Percentiles rank a stretch among this genome's conserved stretches.
phyloP scores from a whole-genome alignment of 2,113 vertebrate species.

The Felis catus region F.catus_Fca126_mat1.0 CM031421.1:671001-671500 shows the following conservation, averaged over 20 bases:
- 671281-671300: constrained; percentile 93
- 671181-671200: constrained; percentile 91
- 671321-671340: constrained; percentile 92
- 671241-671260: constrained; percentile 90
- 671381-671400: neutral
- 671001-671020: constrained; percentile 72
- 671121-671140: constrained; percentile 82
- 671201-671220: constrained; percentile 92
- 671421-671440: neutral
- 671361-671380: neutral
- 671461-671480: neutral
- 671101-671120: constrained; percentile 88
- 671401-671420: neutral
- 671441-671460: neutral
- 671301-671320: constrained; percentile 91
- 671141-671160: constrained; percentile 93
- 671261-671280: constrained; percentile 94
- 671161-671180: constrained; percentile 93
- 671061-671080: constrained; percentile 89
- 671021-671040: constrained; percentile 86
- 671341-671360: constrained; percentile 51
- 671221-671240: constrained; percentile 83
- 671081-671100: constrained; percentile 90
- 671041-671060: constrained; percentile 94
- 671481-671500: neutral